Evolutionary conservation across 2,888 invertebrate genomes (phyloP).

Genomic region (Eurytoma californica): DNA sequence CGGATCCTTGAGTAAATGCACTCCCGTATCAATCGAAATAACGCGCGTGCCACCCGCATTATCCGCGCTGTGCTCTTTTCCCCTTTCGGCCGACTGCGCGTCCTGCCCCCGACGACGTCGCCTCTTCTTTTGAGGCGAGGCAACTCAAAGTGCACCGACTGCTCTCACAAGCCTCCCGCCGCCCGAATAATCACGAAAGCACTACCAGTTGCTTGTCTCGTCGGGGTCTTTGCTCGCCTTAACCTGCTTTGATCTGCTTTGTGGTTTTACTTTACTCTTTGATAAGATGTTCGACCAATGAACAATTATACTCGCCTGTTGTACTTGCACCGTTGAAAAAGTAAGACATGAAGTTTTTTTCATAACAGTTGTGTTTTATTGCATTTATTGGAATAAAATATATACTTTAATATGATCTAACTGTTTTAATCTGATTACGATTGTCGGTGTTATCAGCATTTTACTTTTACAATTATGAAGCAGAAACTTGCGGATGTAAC

Average conservation of each 20-base stretch:
- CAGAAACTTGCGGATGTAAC: too few species aligned
- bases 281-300: too few species aligned
- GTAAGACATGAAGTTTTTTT: too few species aligned
- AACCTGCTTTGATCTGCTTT: not conserved
- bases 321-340: too few species aligned
- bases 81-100: slow-evolving; percentile 1
- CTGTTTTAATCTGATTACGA: too few species aligned
- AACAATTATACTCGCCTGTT: too few species aligned
- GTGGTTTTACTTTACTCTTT: too few species aligned
- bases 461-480: too few species aligned
- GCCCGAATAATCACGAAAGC: slow-evolving; percentile 1
- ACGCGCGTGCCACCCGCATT: slow-evolving; percentile 4
- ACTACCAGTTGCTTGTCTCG: slow-evolving; percentile 5
- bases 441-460: too few species aligned
- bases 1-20: not conserved
- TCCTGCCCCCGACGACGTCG: slow-evolving; percentile 1
- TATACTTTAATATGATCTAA: too few species aligned
- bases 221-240: not conserved
- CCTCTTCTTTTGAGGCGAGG: not conserved
- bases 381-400: too few species aligned
- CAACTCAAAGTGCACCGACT: slow-evolving; percentile 4
- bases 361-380: too few species aligned
- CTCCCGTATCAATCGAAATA: slow-evolving; percentile 32
- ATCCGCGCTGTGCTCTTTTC: not conserved
- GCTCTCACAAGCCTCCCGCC: not conserved